These are phyloP conservation scores for Eunapius fragilis DNA, from an alignment of 37 sponge, comb jelly and placozoan genomes.

Conservation along the genomic window DNA sequence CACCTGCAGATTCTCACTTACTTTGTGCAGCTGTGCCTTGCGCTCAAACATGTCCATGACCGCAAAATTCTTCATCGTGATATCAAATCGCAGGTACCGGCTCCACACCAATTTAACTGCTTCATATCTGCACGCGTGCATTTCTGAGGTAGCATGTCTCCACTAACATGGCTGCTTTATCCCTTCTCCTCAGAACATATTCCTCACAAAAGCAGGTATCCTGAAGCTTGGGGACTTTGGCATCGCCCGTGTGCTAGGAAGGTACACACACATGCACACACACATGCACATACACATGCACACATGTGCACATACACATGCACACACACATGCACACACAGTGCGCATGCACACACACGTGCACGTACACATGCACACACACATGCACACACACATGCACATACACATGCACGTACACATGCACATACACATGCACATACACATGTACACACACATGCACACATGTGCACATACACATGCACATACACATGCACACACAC, in stretches of 20 bases:
- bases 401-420: conserved; percentile 8
- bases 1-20: conserved; percentile 80
- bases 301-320: conserved; percentile 19
- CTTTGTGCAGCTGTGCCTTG: conserved; percentile 97
- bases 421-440: no score
- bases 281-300: no score
- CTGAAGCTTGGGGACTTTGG: conserved; percentile 97
- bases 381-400: neutral
- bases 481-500: neutral
- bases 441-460: conserved; percentile 5
- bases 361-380: neutral
- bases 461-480: neutral
- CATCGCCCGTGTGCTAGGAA: conserved; percentile 87
- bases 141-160: neutral
- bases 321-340: neutral
- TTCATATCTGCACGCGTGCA: neutral
- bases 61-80: conserved; percentile 96
- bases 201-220: conserved; percentile 82
- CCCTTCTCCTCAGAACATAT: conserved; percentile 87
- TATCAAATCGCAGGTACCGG: conserved; percentile 90
- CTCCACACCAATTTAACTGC: no score
- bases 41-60: conserved; percentile 95
- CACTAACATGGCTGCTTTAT: neutral
- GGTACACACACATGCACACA: conserved; percentile 11
- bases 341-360: neutral